These are phyloP conservation scores for Drosophila navojoa DNA, from an alignment of 1,140 invertebrate species.

Conservation along the genomic window DNA sequence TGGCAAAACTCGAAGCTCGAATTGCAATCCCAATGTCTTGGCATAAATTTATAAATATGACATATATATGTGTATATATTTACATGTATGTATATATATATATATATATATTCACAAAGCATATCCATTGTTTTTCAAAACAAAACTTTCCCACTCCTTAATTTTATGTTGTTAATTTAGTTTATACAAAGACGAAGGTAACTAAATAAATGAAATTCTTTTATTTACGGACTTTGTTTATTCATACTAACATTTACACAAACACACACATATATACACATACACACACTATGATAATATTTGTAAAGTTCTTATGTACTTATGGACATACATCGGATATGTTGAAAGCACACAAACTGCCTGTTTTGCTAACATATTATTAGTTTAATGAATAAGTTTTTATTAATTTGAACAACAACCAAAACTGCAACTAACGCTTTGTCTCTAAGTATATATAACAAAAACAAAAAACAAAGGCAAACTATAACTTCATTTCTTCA, in stretches of 20 bases:
- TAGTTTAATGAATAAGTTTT: conserved; percentile 53
- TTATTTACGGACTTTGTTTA: conserved; percentile 26
- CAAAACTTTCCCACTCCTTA: conserved; percentile 43
- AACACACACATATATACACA: conserved; percentile 12
- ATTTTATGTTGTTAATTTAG: conserved; percentile 59
- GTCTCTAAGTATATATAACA: conserved; percentile 65
- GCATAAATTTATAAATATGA: conserved; percentile 58
- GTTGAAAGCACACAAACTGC: conserved; percentile 75
- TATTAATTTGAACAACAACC: conserved; percentile 68
- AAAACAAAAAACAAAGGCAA: conserved; percentile 45
- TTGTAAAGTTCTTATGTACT: conserved; percentile 53
- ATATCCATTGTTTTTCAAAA: conserved; percentile 81
- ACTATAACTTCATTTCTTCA: conserved; percentile 71
- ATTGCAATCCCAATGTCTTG: conserved; percentile 47
- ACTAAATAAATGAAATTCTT: conserved; percentile 36
- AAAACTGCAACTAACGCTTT: conserved; percentile 76
- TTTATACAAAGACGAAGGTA: conserved; percentile 44
- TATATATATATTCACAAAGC: conserved; percentile 65
- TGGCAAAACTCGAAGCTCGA: conserved; percentile 51
- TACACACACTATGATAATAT: conserved; percentile 20
- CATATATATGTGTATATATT: conserved; percentile 40
- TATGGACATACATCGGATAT: conserved; percentile 41
- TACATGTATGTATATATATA: conserved; percentile 52
- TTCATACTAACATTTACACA: conserved; percentile 26
- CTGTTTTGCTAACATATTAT: conserved; percentile 58